phyloP scores from a whole-genome alignment of 2,888 invertebrate genomes.

The Bombylius major region DNA sequence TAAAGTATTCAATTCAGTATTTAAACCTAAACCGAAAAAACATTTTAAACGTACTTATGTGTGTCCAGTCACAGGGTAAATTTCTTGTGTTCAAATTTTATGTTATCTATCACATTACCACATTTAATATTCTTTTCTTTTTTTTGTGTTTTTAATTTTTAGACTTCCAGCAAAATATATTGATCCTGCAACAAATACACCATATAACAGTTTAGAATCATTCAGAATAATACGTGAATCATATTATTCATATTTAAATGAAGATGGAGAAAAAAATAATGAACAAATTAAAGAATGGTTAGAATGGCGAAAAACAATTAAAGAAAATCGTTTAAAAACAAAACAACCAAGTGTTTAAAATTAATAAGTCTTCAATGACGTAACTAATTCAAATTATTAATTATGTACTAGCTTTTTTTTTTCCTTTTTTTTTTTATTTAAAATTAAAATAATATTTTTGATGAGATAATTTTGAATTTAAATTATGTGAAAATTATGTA shows the following conservation, averaged over 20 bases:
- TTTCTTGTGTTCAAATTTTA: not conserved
- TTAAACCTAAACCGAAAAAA: constrained; percentile 45
- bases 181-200: constrained; percentile 87
- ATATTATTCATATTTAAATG: constrained; percentile 78
- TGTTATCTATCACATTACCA: not conserved
- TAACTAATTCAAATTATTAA: too few relatives aligned
- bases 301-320: constrained; percentile 46
- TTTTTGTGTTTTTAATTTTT: constrained; percentile 21
- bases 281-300: constrained; percentile 60
- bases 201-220: constrained; percentile 79
- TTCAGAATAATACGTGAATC: constrained; percentile 83
- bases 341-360: too few relatives aligned
- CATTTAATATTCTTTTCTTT: too few relatives aligned
- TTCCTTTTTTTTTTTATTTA: too few relatives aligned
- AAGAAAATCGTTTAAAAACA: constrained; percentile 30
- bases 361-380: too few relatives aligned
- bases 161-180: constrained; percentile 80
- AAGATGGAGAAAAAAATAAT: constrained; percentile 52
- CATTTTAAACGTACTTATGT: constrained; percentile 37
- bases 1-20: constrained; percentile 55
- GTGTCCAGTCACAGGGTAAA: constrained; percentile 60
- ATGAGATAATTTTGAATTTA: too few relatives aligned
- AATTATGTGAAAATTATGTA: too few relatives aligned
- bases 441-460: too few relatives aligned
- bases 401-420: too few relatives aligned